Evolutionary conservation across 1,140 invertebrate species (phyloP), one percentile per base, ranked within the genome.

Genomic region (Drosophila obscura): DNA sequence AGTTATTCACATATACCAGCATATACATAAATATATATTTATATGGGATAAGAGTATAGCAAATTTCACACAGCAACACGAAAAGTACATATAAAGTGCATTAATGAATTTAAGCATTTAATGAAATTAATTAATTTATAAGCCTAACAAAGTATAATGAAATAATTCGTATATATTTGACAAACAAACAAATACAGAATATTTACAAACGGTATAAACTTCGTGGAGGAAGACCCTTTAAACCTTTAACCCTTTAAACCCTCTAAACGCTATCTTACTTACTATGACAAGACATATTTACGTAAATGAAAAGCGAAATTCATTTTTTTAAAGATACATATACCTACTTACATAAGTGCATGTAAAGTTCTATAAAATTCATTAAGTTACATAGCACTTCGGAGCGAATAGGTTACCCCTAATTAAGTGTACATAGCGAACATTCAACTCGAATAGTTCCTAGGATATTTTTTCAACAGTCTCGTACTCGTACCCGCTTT

Each of bases 91-190:
- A 88, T 88, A 88, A 88, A 88, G 83, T 88, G 83, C 83, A 88
- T 88, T 88, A 88, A 88, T 88, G 83, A 88, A 83, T 88, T 88
- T 88, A 88, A 88, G 83, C 83, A 88, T 88, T 88, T 82, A 87
- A 88, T 75, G 78, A 81, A 87, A 85, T 87, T 87, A 85, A 81
- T 85, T 87, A 85, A 87, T 87, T 87, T 82, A 82, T 85, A 85
- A 85, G 82, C 65, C 69, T 81, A 74, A 58, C 62, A 52, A 77
- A 68, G 62, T 63, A 67, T 50, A 57, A 41, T 56, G 41, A 66
- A 48, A 63, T 62, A 74, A 65, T 73, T 65, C 74, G 84, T 75
- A 69, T 77, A 74, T 66, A 73, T 73, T 63, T 68, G 69, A 50
- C 62, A 68, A 66, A 73, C 31, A 53, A 60, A 68, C n/a, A 61